Evolutionary conservation across 2,888 invertebrate genomes (phyloP), one percentile per base, ranked within the genome.

Genomic region (Gymnoscelis rufifasciata): DNA sequence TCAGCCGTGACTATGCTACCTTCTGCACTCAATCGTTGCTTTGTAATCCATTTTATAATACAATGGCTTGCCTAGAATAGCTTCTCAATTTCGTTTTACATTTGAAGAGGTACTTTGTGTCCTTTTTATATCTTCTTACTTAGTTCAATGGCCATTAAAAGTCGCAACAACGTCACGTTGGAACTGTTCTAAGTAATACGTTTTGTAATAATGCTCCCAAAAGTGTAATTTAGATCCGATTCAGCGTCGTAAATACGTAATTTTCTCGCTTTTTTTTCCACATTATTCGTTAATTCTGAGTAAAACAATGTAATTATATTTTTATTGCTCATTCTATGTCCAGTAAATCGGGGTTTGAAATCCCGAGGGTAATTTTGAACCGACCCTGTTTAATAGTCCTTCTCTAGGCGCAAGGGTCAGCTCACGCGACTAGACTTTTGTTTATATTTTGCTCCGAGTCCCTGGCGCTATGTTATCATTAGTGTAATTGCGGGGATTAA

Each of bases 321-420:
- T 81, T 83, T 84, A 86, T 79, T 81, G 78, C 74, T 80, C 78
- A 78, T 82, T 83, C 75, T 72, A 78, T 79, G 79, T 81, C 74
- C 76, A 79, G 78, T 81, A 81, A 86, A 83, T 83, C 79, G 79
- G 74, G 67, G 72, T 71, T 71, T 71, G 68, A 64, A 74, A 70
- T 81, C 83, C 78, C 77, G 46, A 57, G 78, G 79, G 79, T 66
- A 74, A 71, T 74, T 80, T 81, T 75, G 72, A 71, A 71, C 74
- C 74, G 74, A 75, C 81, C 81, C 76, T 73, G 74, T 73, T 78
- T 83, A 82, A 82, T 79, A 80, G 77, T 74, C 71, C 65, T 72
- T 60, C 72, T 72, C 75, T 75, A 78, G 75, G 74, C 67, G 59
- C 66, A 64, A 57, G 63, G 66, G 71, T 70, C 68, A 71, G 62